Conservation (phyloP, 2,113 vertebrate species). For the Cavia aperea region DNA sequence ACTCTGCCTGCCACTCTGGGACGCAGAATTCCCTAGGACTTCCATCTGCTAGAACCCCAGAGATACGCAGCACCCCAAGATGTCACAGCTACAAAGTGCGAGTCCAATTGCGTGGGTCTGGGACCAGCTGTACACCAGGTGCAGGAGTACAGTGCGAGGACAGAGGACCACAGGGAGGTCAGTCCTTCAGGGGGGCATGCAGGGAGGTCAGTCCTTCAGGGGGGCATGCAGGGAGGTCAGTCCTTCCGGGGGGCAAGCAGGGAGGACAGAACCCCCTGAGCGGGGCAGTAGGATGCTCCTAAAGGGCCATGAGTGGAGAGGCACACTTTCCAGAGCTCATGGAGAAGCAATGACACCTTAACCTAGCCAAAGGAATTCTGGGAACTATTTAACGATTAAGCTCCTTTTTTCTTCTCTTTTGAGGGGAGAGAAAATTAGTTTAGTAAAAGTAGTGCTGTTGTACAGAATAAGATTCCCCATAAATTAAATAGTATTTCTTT, state of each 20-base stretch:
- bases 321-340: not conserved
- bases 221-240: not conserved
- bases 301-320: not conserved
- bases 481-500: constrained; percentile 7
- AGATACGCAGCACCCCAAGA: not conserved
- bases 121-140: not conserved
- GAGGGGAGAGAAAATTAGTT: not conserved
- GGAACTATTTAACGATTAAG: not conserved
- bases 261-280: not conserved
- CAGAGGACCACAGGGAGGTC: not conserved
- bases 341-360: not conserved
- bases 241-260: not conserved
- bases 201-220: not conserved
- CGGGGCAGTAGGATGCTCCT: not conserved
- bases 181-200: too few relatives aligned
- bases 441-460: not conserved
- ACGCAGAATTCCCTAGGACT: not conserved
- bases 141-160: not conserved
- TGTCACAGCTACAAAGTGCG: not conserved
- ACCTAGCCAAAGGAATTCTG: not conserved
- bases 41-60: not conserved
- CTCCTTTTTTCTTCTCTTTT: not conserved
- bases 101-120: not conserved
- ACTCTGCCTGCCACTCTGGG: not conserved
- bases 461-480: not conserved